Evolutionary conservation across 2,888 invertebrate species (phyloP).

Genomic region (Drosophila emarginata): DNA sequence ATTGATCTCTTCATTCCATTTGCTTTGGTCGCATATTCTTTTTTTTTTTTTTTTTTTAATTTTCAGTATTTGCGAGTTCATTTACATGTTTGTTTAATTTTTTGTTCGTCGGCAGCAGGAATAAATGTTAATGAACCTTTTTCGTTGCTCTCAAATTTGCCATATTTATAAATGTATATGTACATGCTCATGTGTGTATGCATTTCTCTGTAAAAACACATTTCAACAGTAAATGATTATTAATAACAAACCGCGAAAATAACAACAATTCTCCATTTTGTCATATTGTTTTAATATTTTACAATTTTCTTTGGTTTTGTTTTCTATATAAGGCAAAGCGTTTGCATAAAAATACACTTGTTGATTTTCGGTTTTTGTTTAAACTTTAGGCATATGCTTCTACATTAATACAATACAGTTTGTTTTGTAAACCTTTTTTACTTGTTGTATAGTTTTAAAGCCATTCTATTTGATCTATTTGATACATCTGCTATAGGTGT

Average conservation of each 20-base stretch:
- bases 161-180: slow-evolving; percentile 10
- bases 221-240: slow-evolving; percentile 28
- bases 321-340: slow-evolving; percentile 80
- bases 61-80: slow-evolving; percentile 47
- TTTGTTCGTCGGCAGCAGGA: slow-evolving; percentile 50
- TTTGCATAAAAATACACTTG: slow-evolving; percentile 81
- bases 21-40: slow-evolving; percentile 18
- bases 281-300: slow-evolving; percentile 50
- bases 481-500: slow-evolving; percentile 9
- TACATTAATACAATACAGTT: slow-evolving; percentile 30
- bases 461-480: slow-evolving; percentile 52
- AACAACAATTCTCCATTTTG: slow-evolving; percentile 30
- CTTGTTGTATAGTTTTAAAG: slow-evolving; percentile 49
- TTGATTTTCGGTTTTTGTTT: slow-evolving; percentile 44
- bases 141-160: slow-evolving; percentile 42
- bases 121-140: slow-evolving; percentile 69
- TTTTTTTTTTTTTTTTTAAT: slow-evolving; percentile 28
- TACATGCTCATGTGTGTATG: neutral
- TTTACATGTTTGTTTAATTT: slow-evolving; percentile 68
- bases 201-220: slow-evolving; percentile 9
- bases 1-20: slow-evolving; percentile 28
- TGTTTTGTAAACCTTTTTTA: slow-evolving; percentile 65
- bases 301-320: slow-evolving; percentile 31
- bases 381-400: slow-evolving; percentile 32
- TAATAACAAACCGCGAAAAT: slow-evolving; percentile 16